These are phyloP conservation scores for Helarctos malayanus DNA, from an alignment of 2,797 vertebrate species.

Conservation along the genomic window DNA sequence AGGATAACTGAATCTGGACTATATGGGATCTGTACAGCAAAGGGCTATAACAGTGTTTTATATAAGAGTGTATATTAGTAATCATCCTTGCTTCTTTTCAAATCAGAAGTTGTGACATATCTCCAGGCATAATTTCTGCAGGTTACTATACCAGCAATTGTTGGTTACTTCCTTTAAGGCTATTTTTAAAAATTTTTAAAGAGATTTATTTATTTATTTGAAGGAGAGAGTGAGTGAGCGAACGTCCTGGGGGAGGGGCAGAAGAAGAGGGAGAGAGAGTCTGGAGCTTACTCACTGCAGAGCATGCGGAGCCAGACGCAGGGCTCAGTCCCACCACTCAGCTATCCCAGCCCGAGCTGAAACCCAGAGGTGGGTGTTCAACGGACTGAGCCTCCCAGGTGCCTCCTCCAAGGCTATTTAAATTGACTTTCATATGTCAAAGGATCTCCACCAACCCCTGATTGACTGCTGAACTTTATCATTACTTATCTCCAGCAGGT, in stretches of 20 bases:
- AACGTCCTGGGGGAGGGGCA: neutral
- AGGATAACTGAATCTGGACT: neutral
- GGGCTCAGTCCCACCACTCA: neutral
- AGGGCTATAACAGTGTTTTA: neutral
- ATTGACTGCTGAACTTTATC: neutral
- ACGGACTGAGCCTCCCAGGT: neutral
- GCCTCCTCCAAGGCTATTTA: neutral
- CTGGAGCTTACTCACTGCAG: neutral
- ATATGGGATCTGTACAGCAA: neutral
- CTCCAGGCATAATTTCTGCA: neutral
- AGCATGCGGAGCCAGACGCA: neutral
- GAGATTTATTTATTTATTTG: neutral
- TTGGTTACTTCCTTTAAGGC: neutral
- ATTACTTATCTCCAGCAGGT: neutral
- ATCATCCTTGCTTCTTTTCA: slow-evolving; percentile 9
- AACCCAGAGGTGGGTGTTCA: neutral
- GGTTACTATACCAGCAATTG: neutral
- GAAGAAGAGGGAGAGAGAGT: neutral
- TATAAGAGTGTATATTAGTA: neutral
- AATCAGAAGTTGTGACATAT: neutral
- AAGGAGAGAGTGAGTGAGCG: neutral
- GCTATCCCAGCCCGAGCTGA: neutral
- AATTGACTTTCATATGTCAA: neutral
- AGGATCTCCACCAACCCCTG: neutral
- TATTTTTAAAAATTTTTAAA: neutral